These are phyloP conservation scores for Megastigmus dorsalis DNA, from an alignment of 2,888 invertebrate species.

Conservation along the genomic window DNA sequence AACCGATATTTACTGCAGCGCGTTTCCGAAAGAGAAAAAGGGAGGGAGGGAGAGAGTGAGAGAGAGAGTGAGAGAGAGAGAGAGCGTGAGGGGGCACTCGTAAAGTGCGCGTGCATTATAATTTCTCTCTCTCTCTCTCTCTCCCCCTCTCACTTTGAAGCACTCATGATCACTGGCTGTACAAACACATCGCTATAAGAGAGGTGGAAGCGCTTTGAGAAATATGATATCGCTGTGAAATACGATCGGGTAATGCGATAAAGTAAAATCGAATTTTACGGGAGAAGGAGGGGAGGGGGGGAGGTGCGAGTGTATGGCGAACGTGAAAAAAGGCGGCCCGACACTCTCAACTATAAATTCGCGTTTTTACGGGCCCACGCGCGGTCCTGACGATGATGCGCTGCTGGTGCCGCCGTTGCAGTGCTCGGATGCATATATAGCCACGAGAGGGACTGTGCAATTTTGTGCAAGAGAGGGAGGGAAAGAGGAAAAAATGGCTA, in stretches of 20 bases:
- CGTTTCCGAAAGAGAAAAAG: neutral
- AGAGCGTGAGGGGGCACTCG: neutral
- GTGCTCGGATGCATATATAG: no score
- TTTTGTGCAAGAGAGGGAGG: neutral
- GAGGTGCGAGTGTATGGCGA: no score
- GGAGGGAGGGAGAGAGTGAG: neutral
- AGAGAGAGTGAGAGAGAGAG: neutral
- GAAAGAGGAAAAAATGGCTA: slow-evolving; percentile 21
- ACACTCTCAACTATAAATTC: slow-evolving; percentile 35
- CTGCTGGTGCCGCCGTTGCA: no score
- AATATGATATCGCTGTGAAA: slow-evolving; percentile 53
- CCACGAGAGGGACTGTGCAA: neutral
- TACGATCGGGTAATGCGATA: slow-evolving; percentile 53
- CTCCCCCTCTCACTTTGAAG: neutral
- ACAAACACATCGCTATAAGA: slow-evolving; percentile 17
- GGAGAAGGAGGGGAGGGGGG: no score
- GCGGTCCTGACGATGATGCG: slow-evolving; percentile 32
- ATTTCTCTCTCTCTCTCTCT: slow-evolving; percentile 7
- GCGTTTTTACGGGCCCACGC: slow-evolving; percentile 28
- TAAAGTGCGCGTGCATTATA: slow-evolving; percentile 30
- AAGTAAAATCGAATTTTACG: slow-evolving; percentile 52
- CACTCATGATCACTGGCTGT: slow-evolving; percentile 15
- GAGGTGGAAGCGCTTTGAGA: slow-evolving; percentile 22
- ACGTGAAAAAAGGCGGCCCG: slow-evolving; percentile 11
- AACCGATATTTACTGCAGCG: slow-evolving; percentile 19